Base-by-base conservation (phyloP, 2,797 vertebrate species). In the Leuciscus waleckii region DNA sequence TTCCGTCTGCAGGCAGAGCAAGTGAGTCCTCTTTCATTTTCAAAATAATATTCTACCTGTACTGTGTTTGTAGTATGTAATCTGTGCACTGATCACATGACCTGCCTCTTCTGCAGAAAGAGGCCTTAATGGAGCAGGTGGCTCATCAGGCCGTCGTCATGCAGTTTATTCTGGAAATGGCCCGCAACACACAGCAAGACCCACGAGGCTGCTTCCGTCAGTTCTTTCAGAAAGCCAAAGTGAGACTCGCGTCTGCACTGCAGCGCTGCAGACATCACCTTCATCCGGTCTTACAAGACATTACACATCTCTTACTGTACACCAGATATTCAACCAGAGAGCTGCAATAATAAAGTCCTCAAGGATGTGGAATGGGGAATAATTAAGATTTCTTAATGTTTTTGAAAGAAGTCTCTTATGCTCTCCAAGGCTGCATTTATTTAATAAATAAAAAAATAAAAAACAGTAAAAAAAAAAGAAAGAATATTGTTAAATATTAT, bases 151-250 rank as follows among this genome's bases (percentile, higher is more conserved):
- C 97, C 73, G 97, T 99, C 32, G 98, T 96, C 73, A 98, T 99
- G 97, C 98, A 99, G 92, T 99, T 99, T 92, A 99, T 99, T 91
- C 95, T 99, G 93, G 97, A 99, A 95, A 98, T 98, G 97, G 98
- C 97, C 37, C 96, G 93, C 85, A 97, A 92, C 88, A 95, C 95
- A 88, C 96, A 97, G 89, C 96, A 97, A 92, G 98, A 99, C 93
- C 98, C 98, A 73, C 93, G 98, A 83, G 97, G 97, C 83, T 98
- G 97, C 93, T 99, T 99, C 93, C 96, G 98, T 88, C 95, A 98
- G 73, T 99, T 99, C 94, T 99, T 99, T 93, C 97, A 98, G 90
- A 99, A 97, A 96, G 97, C 97, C 93, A 99, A 98, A 97, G 98
- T 99, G 95, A 96, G 95, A n/a, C 7, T 41, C 11, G 1, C 9